Conservation (phyloP, 2,797 vertebrate species). For the Gadopsis bispinosus region DNA sequence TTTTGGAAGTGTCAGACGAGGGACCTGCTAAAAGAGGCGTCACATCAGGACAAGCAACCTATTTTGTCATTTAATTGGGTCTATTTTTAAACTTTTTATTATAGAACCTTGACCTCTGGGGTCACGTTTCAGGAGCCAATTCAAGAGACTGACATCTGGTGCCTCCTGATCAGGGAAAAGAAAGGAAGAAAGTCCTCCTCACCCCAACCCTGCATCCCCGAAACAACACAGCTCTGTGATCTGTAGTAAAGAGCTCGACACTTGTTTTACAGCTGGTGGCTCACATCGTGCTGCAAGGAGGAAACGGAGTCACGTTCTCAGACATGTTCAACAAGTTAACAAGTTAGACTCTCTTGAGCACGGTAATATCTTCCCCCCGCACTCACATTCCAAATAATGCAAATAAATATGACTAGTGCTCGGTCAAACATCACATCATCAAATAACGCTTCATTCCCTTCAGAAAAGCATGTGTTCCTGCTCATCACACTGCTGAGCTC, state of each 20-base stretch:
- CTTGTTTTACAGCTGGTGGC: constrained; percentile 9
- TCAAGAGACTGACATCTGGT: constrained; percentile 88
- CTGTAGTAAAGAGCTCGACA: constrained; percentile 34
- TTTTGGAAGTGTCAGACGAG: background rate
- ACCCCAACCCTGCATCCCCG: background rate
- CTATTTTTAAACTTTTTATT: too few relatives aligned
- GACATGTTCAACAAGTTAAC: background rate
- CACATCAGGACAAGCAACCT: too few relatives aligned
- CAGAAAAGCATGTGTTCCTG: too few relatives aligned
- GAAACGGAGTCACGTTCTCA: background rate
- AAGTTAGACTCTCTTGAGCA: too few relatives aligned
- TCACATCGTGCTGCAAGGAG: background rate
- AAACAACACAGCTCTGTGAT: constrained; percentile 44
- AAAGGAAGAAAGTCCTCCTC: constrained; percentile 39
- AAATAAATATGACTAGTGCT: background rate
- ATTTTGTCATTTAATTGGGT: too few relatives aligned
- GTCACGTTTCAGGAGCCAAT: constrained; percentile 84
- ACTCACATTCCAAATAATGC: background rate
- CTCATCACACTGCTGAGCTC: too few relatives aligned
- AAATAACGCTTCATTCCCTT: too few relatives aligned
- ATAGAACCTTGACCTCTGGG: constrained; percentile 82
- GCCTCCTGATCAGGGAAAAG: constrained; percentile 76
- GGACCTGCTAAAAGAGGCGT: background rate
- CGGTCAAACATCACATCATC: too few relatives aligned
- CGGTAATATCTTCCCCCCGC: background rate